phyloP scores from a whole-genome alignment of 1,140 invertebrate genomes.

The Drosophila nannoptera region DNA sequence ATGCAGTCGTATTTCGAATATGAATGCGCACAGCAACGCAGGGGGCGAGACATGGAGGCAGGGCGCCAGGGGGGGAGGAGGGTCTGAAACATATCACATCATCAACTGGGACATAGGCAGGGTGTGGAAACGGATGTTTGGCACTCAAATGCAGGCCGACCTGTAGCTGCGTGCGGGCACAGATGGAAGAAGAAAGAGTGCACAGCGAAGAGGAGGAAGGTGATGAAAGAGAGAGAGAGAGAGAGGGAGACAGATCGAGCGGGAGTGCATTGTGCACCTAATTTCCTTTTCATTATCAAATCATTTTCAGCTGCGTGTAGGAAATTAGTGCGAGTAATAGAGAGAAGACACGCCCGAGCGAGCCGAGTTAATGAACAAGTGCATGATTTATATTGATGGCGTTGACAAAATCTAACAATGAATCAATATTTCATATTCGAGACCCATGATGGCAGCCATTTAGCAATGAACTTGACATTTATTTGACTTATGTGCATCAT shows the following conservation, averaged over 20 bases:
- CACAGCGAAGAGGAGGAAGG: neutral
- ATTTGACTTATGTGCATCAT: slow-evolving; percentile 25
- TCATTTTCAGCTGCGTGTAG: slow-evolving; percentile 49
- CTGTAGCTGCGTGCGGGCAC: slow-evolving; percentile 17
- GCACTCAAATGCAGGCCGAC: slow-evolving; percentile 50
- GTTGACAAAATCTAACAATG: slow-evolving; percentile 35
- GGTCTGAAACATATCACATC: slow-evolving; percentile 42
- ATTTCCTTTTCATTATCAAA: slow-evolving; percentile 64
- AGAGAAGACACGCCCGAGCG: slow-evolving; percentile 25
- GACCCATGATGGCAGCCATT: neutral
- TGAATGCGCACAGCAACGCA: slow-evolving; percentile 19
- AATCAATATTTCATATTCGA: slow-evolving; percentile 38
- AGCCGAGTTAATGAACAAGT: slow-evolving; percentile 6
- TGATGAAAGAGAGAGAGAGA: neutral
- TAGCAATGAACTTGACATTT: slow-evolving; percentile 20
- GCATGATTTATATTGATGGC: slow-evolving; percentile 53
- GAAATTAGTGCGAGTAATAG: slow-evolving; percentile 55
- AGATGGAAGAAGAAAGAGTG: neutral
- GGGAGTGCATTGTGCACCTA: slow-evolving; percentile 34
- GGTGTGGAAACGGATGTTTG: slow-evolving; percentile 58
- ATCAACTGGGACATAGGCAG: slow-evolving; percentile 26
- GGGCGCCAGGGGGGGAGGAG: no score
- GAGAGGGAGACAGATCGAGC: neutral
- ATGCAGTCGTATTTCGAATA: slow-evolving; percentile 48
- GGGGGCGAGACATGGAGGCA: slow-evolving; percentile 8